Percentiles rank a stretch among this genome's conserved stretches.
Evolutionary conservation across 2,113 vertebrate genomes (phyloP).

Genomic region (Nothobranchius kuhntae): DNA sequence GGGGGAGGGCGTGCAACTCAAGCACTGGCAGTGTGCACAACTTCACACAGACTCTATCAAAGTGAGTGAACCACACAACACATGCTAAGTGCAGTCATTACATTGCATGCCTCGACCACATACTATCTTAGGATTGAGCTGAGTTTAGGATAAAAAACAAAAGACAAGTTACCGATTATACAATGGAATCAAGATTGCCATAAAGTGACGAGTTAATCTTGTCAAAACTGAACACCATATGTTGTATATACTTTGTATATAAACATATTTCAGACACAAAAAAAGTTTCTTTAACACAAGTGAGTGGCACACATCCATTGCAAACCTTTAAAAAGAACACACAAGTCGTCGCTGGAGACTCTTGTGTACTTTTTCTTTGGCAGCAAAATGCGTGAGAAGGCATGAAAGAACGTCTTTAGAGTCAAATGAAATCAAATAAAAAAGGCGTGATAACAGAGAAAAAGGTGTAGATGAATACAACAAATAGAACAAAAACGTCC

Average conservation of each 20-base stretch:
- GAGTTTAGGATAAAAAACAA: conserved; percentile 45
- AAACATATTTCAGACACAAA: conserved; percentile 74
- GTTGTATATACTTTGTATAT: conserved; percentile 81
- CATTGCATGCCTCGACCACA: conserved; percentile 87
- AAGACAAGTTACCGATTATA: conserved; percentile 75
- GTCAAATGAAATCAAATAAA: conserved; percentile 19
- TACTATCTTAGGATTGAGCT: conserved; percentile 62
- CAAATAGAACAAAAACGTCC: conserved; percentile 49
- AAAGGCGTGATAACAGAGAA: conserved; percentile 35
- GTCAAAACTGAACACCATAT: conserved; percentile 72
- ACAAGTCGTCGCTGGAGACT: conserved; percentile 79
- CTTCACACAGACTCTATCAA: conserved; percentile 84
- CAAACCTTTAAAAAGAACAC: conserved; percentile 86
- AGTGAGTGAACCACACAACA: conserved; percentile 88
- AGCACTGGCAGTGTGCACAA: conserved; percentile 88
- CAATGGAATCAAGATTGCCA: conserved; percentile 79
- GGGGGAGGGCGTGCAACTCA: conserved; percentile 90
- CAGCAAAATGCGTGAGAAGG: conserved; percentile 56
- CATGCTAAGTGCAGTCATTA: conserved; percentile 94
- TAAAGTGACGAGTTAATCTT: conserved; percentile 50
- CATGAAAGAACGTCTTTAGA: conserved; percentile 23
- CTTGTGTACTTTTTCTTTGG: conserved; percentile 82
- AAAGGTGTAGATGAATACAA: conserved; percentile 39
- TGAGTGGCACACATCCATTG: conserved; percentile 81
- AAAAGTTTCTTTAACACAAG: conserved; percentile 48